These are phyloP conservation scores for Sphaerodactylus townsendi DNA, from an alignment of 2,113 vertebrate species.

Conservation along the genomic window DNA sequence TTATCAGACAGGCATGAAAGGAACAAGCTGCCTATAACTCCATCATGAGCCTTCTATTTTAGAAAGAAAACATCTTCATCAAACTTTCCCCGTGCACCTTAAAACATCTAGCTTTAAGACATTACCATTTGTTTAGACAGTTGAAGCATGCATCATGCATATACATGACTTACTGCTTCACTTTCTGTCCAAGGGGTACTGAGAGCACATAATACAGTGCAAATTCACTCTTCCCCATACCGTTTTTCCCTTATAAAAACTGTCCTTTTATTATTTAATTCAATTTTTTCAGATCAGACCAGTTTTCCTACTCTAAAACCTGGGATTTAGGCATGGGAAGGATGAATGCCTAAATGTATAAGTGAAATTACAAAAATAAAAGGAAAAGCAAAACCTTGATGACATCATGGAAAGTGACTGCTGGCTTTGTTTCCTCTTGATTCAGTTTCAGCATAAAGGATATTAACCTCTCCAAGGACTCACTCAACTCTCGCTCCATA, in stretches of 20 bases:
- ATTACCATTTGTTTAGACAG: not conserved
- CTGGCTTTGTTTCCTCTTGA: conserved; percentile 11
- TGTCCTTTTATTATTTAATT: too few relatives aligned
- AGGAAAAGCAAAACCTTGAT: conserved; percentile 65
- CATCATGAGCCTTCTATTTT: not conserved
- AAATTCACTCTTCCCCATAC: not conserved
- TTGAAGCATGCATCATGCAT: not conserved
- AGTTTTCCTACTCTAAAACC: not conserved
- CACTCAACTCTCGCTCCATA: conserved; percentile 69
- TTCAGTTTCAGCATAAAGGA: conserved; percentile 71
- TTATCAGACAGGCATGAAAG: not conserved
- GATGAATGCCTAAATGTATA: not conserved
- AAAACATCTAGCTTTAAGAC: not conserved
- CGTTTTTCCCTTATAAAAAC: not conserved
- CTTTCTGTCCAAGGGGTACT: not conserved
- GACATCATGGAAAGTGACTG: conserved; percentile 65
- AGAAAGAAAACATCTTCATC: too few relatives aligned
- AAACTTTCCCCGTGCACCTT: not conserved
- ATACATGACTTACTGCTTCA: not conserved
- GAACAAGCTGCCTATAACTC: not conserved
- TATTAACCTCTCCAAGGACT: conserved; percentile 70
- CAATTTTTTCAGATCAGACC: not conserved
- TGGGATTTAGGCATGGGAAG: not conserved
- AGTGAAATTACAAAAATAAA: not conserved
- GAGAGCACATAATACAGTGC: not conserved